Percentiles rank a stretch among this genome's conserved stretches.
phyloP scores from a whole-genome alignment of 1,140 invertebrate genomes.

The Pseudomyrmex flavicornis region DNA sequence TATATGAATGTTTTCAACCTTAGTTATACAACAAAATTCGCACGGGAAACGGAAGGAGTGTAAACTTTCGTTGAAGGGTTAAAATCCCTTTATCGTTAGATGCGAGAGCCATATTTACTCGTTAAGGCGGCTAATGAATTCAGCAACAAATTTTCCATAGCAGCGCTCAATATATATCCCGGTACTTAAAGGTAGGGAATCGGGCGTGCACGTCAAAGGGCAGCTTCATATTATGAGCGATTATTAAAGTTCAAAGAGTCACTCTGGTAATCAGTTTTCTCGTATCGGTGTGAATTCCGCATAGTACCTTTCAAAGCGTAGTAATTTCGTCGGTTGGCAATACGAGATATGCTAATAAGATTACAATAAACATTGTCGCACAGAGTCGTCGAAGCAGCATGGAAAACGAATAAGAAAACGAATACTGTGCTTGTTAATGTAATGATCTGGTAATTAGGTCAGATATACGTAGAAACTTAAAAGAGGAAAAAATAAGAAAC shows the following conservation, averaged over 20 bases:
- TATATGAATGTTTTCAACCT: background rate
- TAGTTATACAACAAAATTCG: background rate
- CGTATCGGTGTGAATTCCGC: background rate
- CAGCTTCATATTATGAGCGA: conserved; percentile 14
- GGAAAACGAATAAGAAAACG: too few species aligned
- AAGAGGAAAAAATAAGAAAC: conserved; percentile 27
- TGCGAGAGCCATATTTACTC: conserved; percentile 42
- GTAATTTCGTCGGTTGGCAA: conserved; percentile 25
- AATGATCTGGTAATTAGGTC: conserved; percentile 29
- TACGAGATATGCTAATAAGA: conserved; percentile 15
- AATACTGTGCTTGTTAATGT: conserved; percentile 8
- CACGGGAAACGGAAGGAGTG: background rate
- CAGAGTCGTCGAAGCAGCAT: too few species aligned
- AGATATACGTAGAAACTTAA: conserved; percentile 42
- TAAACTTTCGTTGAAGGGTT: conserved; percentile 15
- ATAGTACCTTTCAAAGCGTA: background rate
- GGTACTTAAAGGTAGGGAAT: conserved; percentile 22
- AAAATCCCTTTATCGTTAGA: background rate
- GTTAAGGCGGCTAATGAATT: conserved; percentile 46
- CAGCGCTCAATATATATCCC: conserved; percentile 2
- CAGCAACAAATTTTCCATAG: conserved; percentile 46
- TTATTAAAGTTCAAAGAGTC: conserved; percentile 48
- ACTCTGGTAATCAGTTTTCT: conserved; percentile 52
- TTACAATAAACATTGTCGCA: background rate
- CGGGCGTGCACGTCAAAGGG: conserved; percentile 31